These are phyloP conservation scores for Nothocercus nigrocapillus DNA, from an alignment of 2,113 vertebrate species.

Conservation along the genomic window DNA sequence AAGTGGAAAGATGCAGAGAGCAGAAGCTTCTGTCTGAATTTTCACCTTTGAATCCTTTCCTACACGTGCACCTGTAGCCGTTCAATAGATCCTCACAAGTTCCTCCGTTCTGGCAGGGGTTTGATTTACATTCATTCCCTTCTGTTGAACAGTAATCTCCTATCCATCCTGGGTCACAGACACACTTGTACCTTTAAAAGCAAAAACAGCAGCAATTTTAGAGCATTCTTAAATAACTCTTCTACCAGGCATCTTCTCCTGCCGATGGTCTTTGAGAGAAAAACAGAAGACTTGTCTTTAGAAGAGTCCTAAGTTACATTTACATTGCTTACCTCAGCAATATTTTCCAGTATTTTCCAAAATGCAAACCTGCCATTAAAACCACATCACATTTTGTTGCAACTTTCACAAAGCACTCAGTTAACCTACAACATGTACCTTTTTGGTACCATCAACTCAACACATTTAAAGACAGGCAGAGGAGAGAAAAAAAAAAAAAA, in stretches of 20 bases:
- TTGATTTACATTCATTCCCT: conserved; percentile 88
- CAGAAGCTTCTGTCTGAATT: background rate
- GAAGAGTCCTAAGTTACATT: background rate
- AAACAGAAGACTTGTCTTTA: background rate
- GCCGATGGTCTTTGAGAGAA: background rate
- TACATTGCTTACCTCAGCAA: background rate
- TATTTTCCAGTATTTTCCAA: background rate
- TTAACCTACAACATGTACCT: conserved; percentile 2
- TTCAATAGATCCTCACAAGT: conserved; percentile 86
- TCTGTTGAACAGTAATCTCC: conserved; percentile 89
- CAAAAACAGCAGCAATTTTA: conserved; percentile 27
- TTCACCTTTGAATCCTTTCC: conserved; percentile 88
- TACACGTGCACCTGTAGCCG: conserved; percentile 87
- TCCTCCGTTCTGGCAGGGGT: conserved; percentile 87
- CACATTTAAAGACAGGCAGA: conserved; percentile 21
- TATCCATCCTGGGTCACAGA: conserved; percentile 88
- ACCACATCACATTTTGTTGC: background rate
- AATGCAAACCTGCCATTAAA: conserved; percentile 6
- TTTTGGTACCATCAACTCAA: conserved; percentile 43
- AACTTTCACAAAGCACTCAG: conserved; percentile 13
- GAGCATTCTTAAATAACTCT: background rate
- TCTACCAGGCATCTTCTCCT: background rate
- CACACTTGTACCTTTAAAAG: conserved; percentile 84
- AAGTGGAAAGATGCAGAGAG: background rate
- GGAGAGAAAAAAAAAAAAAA: background rate